Percentiles rank a stretch among this genome's conserved stretches.
Evolutionary conservation across 2,797 vertebrate species (phyloP).

Genomic region (Phrynocephalus forsythii): DNA sequence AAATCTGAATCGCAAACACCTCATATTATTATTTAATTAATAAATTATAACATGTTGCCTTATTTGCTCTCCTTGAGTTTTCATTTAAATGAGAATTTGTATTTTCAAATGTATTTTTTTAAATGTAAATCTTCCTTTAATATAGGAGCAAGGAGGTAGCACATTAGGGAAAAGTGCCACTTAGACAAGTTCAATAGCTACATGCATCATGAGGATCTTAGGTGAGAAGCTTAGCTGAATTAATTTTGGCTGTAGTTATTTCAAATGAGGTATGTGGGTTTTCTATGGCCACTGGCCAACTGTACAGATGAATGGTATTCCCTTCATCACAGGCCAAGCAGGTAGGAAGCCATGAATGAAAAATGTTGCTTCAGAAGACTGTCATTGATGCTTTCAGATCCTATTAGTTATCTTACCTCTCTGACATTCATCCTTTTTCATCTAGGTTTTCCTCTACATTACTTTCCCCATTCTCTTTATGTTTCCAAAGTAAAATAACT

Average conservation of each 20-base stretch:
- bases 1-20: background rate
- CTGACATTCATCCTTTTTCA: slow-evolving; percentile 1
- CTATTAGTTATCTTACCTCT: background rate
- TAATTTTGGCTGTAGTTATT: slow-evolving; percentile 12
- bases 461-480: background rate
- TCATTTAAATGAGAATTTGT: background rate
- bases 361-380: slow-evolving; percentile 11
- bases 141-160: background rate
- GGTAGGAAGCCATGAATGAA: background rate
- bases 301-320: slow-evolving; percentile 16
- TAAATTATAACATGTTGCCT: background rate
- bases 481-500: background rate
- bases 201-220: background rate
- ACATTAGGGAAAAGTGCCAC: slow-evolving; percentile 18
- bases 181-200: slow-evolving; percentile 1
- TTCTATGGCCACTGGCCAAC: background rate
- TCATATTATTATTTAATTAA: background rate
- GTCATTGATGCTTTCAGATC: slow-evolving; percentile 9
- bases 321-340: background rate
- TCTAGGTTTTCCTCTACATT: background rate
- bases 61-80: background rate
- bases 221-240: slow-evolving; percentile 25
- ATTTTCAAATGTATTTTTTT: background rate
- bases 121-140: background rate
- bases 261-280: background rate